These are phyloP conservation scores for Gymnoscelis rufifasciata DNA, from an alignment of 2,888 invertebrate genomes.

Conservation along the genomic window DNA sequence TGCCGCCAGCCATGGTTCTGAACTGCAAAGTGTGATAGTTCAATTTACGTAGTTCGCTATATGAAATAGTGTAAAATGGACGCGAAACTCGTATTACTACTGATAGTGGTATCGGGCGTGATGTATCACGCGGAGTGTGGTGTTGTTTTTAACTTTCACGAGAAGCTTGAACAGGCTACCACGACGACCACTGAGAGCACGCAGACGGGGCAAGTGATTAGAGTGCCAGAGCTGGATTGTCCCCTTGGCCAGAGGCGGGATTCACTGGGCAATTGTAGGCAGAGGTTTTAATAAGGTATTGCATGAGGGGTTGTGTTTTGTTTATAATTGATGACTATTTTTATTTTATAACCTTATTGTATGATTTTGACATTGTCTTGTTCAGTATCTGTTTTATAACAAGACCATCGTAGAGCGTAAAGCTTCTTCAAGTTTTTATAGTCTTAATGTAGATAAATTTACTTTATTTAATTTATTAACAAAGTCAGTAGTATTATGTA, in stretches of 20 bases:
- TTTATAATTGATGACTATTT: too few relatives aligned
- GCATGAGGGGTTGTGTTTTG: not conserved
- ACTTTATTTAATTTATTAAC: too few relatives aligned
- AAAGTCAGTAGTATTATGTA: too few relatives aligned
- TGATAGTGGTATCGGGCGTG: slow-evolving; percentile 34
- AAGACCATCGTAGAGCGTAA: too few relatives aligned
- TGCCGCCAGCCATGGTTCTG: slow-evolving; percentile 57
- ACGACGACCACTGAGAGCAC: slow-evolving; percentile 29
- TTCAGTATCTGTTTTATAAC: too few relatives aligned
- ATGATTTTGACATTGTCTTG: too few relatives aligned
- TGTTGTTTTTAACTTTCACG: slow-evolving; percentile 47
- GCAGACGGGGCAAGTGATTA: slow-evolving; percentile 51
- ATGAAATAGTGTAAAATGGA: slow-evolving; percentile 47
- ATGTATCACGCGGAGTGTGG: slow-evolving; percentile 27
- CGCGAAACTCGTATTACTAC: slow-evolving; percentile 44
- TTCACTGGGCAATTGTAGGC: slow-evolving; percentile 44
- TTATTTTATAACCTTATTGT: too few relatives aligned
- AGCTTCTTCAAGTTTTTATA: too few relatives aligned
- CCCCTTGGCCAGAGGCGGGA: slow-evolving; percentile 48
- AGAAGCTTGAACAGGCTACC: slow-evolving; percentile 43
- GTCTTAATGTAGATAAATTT: too few relatives aligned
- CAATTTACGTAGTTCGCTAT: slow-evolving; percentile 39
- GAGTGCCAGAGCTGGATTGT: slow-evolving; percentile 53
- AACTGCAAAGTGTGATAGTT: slow-evolving; percentile 12
- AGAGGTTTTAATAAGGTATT: slow-evolving; percentile 39